Conservation (phyloP, 2,797 vertebrate genomes). For the Danio albolineatus region DNA sequence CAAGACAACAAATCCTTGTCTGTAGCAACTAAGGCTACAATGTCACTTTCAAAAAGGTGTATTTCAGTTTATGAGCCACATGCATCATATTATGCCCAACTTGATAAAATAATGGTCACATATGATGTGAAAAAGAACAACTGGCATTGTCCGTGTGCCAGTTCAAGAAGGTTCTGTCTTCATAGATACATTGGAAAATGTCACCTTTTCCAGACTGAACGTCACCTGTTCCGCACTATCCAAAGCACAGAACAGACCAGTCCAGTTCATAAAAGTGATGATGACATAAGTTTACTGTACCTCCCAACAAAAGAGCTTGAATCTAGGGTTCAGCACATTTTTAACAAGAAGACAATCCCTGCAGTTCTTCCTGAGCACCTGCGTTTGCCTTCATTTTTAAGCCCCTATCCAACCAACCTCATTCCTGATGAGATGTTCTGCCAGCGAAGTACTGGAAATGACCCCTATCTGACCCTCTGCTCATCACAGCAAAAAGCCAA, state of each 20-base stretch:
- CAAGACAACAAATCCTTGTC: not conserved
- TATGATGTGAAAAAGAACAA: too few species aligned
- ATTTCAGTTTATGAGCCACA: conserved; percentile 8
- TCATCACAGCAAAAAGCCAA: conserved; percentile 13
- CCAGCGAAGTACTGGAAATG: not conserved
- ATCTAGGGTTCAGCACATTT: conserved; percentile 18
- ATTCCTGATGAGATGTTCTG: conserved; percentile 27
- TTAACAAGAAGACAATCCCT: conserved; percentile 30
- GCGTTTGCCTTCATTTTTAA: not conserved
- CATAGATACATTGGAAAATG: too few species aligned
- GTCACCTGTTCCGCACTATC: not conserved
- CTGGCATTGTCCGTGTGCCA: too few species aligned
- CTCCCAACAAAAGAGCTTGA: not conserved
- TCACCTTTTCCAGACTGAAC: conserved; percentile 32
- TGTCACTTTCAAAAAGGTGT: not conserved
- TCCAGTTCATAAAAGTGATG: not conserved
- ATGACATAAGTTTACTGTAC: not conserved
- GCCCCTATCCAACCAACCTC: conserved; percentile 19
- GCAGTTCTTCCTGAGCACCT: not conserved
- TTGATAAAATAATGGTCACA: conserved; percentile 12
- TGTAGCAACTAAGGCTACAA: not conserved
- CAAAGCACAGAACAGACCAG: not conserved
- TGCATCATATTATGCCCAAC: conserved; percentile 19
- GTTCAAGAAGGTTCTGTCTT: too few species aligned
- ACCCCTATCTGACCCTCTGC: conserved; percentile 7